phyloP scores from a whole-genome alignment of 1,140 invertebrate species.

The Batillaria attramentaria region DNA sequence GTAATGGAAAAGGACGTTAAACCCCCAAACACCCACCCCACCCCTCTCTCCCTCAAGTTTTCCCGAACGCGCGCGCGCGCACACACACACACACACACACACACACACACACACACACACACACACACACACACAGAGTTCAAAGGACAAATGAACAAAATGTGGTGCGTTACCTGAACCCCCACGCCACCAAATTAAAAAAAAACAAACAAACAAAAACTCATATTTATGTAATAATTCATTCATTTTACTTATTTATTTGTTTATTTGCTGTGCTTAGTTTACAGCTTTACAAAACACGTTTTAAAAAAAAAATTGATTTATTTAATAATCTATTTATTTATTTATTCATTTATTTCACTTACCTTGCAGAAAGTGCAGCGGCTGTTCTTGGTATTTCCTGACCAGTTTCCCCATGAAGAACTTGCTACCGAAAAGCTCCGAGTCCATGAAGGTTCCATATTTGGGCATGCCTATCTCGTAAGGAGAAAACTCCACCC shows the following conservation, averaged over 20 bases:
- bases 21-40: too few species aligned
- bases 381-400: constrained; percentile 70
- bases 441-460: constrained; percentile 73
- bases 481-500: constrained; percentile 75
- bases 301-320: background rate
- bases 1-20: too few species aligned
- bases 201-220: too few species aligned
- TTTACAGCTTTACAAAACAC: too few species aligned
- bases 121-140: background rate
- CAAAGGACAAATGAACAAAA: background rate
- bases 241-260: too few species aligned
- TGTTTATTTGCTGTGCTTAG: too few species aligned
- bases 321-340: too few species aligned
- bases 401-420: constrained; percentile 72
- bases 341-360: too few species aligned
- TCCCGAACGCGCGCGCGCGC: background rate
- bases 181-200: too few species aligned
- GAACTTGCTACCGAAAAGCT: constrained; percentile 73
- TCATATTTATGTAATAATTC: too few species aligned
- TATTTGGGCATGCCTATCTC: constrained; percentile 75
- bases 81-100: background rate
- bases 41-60: too few species aligned
- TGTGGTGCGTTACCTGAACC: background rate
- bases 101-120: constrained; percentile 15
- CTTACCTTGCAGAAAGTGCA: constrained; percentile 67